Base-by-base conservation (phyloP, 35 echinoderm and acorn worm species). In the Stichopus chloronotus region DNA sequence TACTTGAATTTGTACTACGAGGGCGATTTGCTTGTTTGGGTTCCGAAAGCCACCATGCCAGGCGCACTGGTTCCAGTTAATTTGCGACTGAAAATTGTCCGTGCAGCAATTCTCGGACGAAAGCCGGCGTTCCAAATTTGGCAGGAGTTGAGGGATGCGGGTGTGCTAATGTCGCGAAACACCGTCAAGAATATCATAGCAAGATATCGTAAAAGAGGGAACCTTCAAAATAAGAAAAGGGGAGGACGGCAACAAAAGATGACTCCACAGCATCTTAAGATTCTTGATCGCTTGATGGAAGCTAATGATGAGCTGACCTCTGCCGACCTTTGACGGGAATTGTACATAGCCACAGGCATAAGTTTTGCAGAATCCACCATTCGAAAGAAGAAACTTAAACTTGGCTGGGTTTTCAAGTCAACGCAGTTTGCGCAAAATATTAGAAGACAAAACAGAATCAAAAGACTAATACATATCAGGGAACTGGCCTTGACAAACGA, bases 131-230 rank as follows among this genome's bases (percentile, higher is more conserved):
- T 4, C n/a, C 3, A 52, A 52, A 89, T 89, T 52, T 89, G 87
- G 87, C 24, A 24, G 10, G 61, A 53, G 3, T 60, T 89, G 9
- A 11, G 55, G 14, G 20, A 4, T 4, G n/a, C 60, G 13, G 87
- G 87, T 11, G 22, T 52, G 5, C 2, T 54, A 6, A 72, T 89
- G 43, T 69, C 87, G 4, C 16, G 87, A 0, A 89, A 89, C 43
- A 89, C 87, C 11, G 90, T 91, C 52, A 91, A 91, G 25, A 91
- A 91, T 24, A 58, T 91, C n/a, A 78, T 91, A 4, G 12, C 53
- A 5, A 55, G 90, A 57, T 91, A 9, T 58, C 16, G 90, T 5
- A 19, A 4, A 1, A 55, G 90, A 19, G 90, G 90, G 1, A 55
- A 78, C 19, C 14, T 79, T 2, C 56, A 55, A 56, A 91, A 91